Evolutionary conservation across 2,113 vertebrate genomes (phyloP).

Genomic region (Bos indicus): DNA sequence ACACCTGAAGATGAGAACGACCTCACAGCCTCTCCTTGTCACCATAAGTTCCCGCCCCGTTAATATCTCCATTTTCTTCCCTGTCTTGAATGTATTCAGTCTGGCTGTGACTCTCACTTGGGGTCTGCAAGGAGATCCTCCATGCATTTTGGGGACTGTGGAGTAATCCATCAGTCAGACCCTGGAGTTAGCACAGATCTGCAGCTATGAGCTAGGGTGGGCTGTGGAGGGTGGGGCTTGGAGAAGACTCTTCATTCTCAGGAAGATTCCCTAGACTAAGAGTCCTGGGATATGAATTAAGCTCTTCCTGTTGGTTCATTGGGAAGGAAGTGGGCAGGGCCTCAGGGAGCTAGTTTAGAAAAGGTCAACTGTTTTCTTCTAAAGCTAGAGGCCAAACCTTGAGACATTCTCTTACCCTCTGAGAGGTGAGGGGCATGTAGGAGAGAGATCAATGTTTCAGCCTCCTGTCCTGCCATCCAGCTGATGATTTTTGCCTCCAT

Average conservation of each 20-base stretch:
- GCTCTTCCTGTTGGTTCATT: neutral
- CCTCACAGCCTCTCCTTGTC: too few species aligned
- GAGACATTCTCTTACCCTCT: neutral
- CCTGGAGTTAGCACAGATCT: neutral
- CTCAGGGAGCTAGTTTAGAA: neutral
- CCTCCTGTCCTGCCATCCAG: neutral
- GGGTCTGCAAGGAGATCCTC: neutral
- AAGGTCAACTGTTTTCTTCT: neutral
- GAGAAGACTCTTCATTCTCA: neutral
- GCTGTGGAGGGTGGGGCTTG: neutral
- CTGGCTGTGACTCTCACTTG: neutral
- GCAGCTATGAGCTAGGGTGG: neutral
- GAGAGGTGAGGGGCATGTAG: neutral
- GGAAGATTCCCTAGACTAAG: accelerated
- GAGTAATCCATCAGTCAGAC: neutral
- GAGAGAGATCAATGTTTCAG: neutral
- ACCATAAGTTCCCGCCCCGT: neutral
- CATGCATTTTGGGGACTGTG: neutral
- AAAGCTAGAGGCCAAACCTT: neutral
- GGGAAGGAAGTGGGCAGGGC: neutral
- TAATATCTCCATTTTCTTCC: accelerated
- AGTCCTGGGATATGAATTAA: neutral
- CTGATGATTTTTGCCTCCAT: neutral
- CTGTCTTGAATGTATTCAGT: neutral
- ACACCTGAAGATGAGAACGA: neutral